Conservation (phyloP, 2,113 vertebrate genomes). For the Ceyx melanurus region DNA sequence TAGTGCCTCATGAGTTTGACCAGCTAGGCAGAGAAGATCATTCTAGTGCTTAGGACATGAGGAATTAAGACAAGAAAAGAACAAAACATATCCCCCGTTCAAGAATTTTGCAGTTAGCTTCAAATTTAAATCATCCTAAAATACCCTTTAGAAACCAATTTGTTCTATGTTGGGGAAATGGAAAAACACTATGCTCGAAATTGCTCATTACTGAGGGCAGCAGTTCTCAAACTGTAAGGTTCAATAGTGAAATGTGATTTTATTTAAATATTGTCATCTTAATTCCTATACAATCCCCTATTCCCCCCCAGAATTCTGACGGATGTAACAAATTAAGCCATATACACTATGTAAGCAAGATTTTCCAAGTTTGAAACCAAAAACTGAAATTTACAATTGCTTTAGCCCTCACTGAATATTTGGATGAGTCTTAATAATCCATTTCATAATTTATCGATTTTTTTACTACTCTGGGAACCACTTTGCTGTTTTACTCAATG, state of each 20-base stretch:
- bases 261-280: slow-evolving; percentile 74
- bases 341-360: slow-evolving; percentile 62
- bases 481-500: slow-evolving; percentile 66
- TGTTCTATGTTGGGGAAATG: slow-evolving; percentile 20
- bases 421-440: slow-evolving; percentile 43
- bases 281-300: slow-evolving; percentile 65
- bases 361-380: slow-evolving; percentile 70
- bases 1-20: slow-evolving; percentile 50
- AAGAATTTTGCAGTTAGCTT: slow-evolving; percentile 19
- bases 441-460: slow-evolving; percentile 40
- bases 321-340: slow-evolving; percentile 50
- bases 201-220: slow-evolving; percentile 50
- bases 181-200: slow-evolving; percentile 19
- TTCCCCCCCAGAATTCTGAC: slow-evolving; percentile 43
- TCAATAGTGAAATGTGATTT: slow-evolving; percentile 66
- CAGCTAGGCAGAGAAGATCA: slow-evolving; percentile 56
- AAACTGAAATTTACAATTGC: slow-evolving; percentile 64
- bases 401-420: slow-evolving; percentile 63
- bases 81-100: slow-evolving; percentile 21
- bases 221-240: slow-evolving; percentile 66
- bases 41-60: slow-evolving; percentile 36
- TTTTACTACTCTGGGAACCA: slow-evolving; percentile 59
- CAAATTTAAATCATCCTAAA: slow-evolving; percentile 32
- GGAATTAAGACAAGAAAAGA: slow-evolving; percentile 39
- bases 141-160: slow-evolving; percentile 14